Conservation (phyloP, 1,140 invertebrate genomes). For the Listronotus bonariensis region DNA sequence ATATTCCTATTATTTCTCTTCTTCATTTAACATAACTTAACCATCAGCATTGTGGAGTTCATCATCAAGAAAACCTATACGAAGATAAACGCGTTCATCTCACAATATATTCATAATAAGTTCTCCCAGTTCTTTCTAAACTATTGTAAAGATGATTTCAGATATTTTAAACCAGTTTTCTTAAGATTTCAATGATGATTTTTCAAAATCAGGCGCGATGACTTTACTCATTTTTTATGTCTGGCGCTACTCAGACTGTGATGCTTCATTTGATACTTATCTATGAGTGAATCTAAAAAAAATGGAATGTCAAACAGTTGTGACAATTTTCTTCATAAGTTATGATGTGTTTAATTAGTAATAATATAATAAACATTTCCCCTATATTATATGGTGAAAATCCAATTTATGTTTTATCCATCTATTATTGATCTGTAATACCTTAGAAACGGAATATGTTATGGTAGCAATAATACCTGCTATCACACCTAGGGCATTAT, state of each 20-base stretch:
- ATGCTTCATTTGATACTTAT: conserved; percentile 7
- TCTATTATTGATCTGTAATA: too few species aligned
- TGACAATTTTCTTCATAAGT: too few species aligned
- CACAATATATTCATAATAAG: conserved; percentile 33
- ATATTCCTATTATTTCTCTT: too few species aligned
- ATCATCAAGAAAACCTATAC: not conserved
- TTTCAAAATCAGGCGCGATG: conserved; percentile 37
- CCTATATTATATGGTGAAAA: too few species aligned
- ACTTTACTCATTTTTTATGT: conserved; percentile 39
- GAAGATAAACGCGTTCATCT: conserved; percentile 1
- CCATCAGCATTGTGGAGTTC: not conserved
- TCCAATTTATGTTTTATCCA: too few species aligned
- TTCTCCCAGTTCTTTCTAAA: conserved; percentile 28
- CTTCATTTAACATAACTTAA: too few species aligned
- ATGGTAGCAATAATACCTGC: too few species aligned
- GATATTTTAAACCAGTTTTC: conserved; percentile 38
- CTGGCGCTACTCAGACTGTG: conserved; percentile 32
- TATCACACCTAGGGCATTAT: too few species aligned
- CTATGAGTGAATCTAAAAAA: conserved; percentile 7
- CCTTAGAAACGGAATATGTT: too few species aligned
- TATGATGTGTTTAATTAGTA: too few species aligned
- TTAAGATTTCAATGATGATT: conserved; percentile 37
- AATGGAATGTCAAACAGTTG: too few species aligned
- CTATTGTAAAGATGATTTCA: conserved; percentile 37
- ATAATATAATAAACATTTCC: too few species aligned